phyloP scores from a whole-genome alignment of 2,113 vertebrate genomes.

The Hemicordylus capensis region DNA sequence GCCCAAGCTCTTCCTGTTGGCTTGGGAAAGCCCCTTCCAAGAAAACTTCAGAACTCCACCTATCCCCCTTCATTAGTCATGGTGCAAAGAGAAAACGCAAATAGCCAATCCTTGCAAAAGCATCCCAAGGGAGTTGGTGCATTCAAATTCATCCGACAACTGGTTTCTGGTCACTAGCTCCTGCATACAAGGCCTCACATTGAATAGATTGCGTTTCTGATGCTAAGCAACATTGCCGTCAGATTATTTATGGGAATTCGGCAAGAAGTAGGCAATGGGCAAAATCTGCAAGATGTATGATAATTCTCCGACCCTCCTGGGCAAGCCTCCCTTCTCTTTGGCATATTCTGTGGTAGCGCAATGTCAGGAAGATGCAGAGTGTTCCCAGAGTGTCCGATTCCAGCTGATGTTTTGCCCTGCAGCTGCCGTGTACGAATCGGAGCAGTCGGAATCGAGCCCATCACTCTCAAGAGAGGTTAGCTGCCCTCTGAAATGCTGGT shows the following conservation, averaged over 20 bases:
- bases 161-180: conserved; percentile 20
- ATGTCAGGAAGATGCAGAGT: conserved; percentile 27
- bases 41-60: background rate
- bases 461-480: conserved; percentile 1
- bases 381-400: background rate
- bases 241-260: background rate
- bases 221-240: conserved; percentile 8
- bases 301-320: conserved; percentile 12
- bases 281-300: conserved; percentile 1
- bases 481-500: background rate
- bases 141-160: conserved; percentile 13
- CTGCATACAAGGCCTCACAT: background rate
- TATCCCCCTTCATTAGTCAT: background rate
- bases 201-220: conserved; percentile 8
- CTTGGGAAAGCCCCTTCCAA: too few species aligned
- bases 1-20: too few species aligned
- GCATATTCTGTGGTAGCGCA: background rate
- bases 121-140: background rate
- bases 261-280: background rate
- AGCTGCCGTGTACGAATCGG: background rate
- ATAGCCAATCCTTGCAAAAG: background rate
- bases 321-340: background rate
- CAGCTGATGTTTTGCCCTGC: conserved; percentile 15
- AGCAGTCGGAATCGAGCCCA: background rate
- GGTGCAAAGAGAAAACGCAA: background rate